Conservation (phyloP, 2,113 vertebrate genomes). For the Hemiprocne comata region DNA sequence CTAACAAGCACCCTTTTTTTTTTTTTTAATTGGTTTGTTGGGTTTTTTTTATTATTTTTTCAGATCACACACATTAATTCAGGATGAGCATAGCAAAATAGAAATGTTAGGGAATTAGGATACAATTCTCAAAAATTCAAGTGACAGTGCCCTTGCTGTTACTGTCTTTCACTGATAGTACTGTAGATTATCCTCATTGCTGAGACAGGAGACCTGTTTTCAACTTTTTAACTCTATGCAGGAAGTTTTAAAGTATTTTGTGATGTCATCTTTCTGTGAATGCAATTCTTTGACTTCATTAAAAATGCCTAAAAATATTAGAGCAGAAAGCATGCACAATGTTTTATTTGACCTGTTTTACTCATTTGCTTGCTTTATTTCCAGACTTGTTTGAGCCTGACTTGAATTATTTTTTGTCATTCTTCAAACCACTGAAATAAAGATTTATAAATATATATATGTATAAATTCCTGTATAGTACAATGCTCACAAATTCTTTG, state of each 20-base stretch:
- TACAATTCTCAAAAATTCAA: neutral
- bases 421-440: neutral
- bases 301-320: neutral
- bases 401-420: neutral
- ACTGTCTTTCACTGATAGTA: neutral
- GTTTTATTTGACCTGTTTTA: neutral
- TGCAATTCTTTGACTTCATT: neutral
- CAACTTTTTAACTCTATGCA: neutral
- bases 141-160: neutral
- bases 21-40: too few species aligned
- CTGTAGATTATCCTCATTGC: neutral
- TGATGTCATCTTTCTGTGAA: neutral
- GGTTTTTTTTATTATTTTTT: neutral
- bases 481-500: neutral
- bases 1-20: accelerated
- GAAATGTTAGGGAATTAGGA: neutral
- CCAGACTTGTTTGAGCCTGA: neutral
- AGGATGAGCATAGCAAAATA: neutral
- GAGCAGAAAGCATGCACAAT: neutral
- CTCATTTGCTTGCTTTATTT: neutral
- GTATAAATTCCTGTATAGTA: neutral
- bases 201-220: neutral
- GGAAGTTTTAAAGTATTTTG: neutral
- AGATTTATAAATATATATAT: neutral
- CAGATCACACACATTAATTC: neutral